Base-by-base conservation (phyloP, 2,113 vertebrate genomes). In the Regulus satrapa region DNA sequence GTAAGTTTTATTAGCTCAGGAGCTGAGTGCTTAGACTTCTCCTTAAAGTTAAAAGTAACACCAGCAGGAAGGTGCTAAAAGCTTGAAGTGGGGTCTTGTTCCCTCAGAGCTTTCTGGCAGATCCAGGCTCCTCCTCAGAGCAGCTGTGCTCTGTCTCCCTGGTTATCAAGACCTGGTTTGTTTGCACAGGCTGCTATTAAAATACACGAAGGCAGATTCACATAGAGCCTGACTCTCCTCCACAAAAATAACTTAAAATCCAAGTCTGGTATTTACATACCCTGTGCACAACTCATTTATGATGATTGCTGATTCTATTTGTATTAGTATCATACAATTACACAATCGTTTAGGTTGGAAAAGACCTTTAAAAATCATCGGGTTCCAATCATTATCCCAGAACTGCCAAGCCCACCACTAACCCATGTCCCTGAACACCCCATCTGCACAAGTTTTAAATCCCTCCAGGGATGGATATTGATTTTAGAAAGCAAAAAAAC, bases 131-230 rank as follows among this genome's bases (percentile, higher is more conserved):
- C 84, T 76, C n/a, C 80, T 38, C 49, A 61, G 84, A 88, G 75
- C 91, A 85, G 46, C n/a, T 85, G 49, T n/a, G 73, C 76, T 32
- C 58, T 51, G 8, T 72, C 69, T 79, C 83, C 12, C 18, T 28
- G 48, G 31, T 63, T 48, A 46, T 81, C 88, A 34, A 67, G 24
- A 64, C 69, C 73, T 75, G 48, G 43, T 96, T 88, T 56, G 21
- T 94, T 91, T 91, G 68, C 68, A 79, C 23, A 69, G 64, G 75
- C 32, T 95, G 85, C 94, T 97, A 41, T 88, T 95, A 93, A 95
- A 91, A 61, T 14, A 18, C 56, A 86, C 43, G 36, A 18, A 72
- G 88, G 61, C 3, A 8, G 78, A 81, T 77, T 75, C 91, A 74
- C 86, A 29, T 6, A 5, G 82, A 94, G 58, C 58, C 79, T 51